These are phyloP conservation scores for Porites lobata DNA, from an alignment of 92 coral and sea anemone genomes.

Conservation along the genomic window DNA sequence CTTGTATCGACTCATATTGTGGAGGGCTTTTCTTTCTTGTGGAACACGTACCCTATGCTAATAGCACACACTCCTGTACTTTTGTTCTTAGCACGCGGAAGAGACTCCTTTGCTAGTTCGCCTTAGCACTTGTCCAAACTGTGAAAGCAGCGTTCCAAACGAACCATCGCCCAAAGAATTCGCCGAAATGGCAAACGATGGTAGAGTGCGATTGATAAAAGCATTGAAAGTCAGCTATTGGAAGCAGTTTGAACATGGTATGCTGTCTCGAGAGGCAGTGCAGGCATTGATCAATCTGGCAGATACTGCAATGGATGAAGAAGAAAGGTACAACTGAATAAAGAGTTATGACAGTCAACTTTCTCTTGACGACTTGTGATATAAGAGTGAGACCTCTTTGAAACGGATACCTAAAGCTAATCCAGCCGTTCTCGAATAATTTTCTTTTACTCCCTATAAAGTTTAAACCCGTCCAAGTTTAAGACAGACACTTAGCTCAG, in stretches of 20 bases:
- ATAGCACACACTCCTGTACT: not conserved
- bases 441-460: too few relatives aligned
- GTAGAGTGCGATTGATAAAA: conserved; percentile 95
- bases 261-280: conserved; percentile 99
- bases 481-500: too few relatives aligned
- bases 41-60: not conserved
- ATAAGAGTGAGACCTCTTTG: too few relatives aligned
- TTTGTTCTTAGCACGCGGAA: conserved; percentile 30
- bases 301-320: conserved; percentile 88
- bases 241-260: conserved; percentile 99
- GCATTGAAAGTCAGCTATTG: conserved; percentile 98
- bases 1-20: too few relatives aligned
- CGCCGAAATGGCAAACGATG: conserved; percentile 97
- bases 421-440: too few relatives aligned
- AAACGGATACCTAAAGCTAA: too few relatives aligned
- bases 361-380: too few relatives aligned
- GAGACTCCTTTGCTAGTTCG: conserved; percentile 86
- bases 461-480: too few relatives aligned
- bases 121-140: conserved; percentile 96
- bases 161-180: conserved; percentile 98
- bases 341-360: too few relatives aligned
- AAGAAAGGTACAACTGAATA: conserved; percentile 69
- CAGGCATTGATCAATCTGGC: conserved; percentile 91
- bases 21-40: too few relatives aligned
- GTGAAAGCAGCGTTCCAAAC: conserved; percentile 94